A percentile compares a stretch with the other conserved stretches of the same genome.
These are phyloP conservation scores for Marisa cornuarietis DNA, from an alignment of 1,140 invertebrate genomes.

Conservation along the genomic window DNA sequence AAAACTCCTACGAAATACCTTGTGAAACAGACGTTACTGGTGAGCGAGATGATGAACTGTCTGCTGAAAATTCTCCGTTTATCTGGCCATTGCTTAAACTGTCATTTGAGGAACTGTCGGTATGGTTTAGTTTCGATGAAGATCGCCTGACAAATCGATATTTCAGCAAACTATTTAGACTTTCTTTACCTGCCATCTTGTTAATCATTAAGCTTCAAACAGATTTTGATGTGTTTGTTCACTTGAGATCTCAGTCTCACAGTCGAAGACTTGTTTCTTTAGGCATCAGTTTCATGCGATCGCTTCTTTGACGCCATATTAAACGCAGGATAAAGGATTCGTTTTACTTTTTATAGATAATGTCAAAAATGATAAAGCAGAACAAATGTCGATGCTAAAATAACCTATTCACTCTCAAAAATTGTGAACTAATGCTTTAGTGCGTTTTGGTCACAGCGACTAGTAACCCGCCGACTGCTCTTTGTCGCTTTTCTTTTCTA, in stretches of 20 bases:
- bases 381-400: too few species aligned
- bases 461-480: too few species aligned
- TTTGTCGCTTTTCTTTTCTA: too few species aligned
- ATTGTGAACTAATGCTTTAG: too few species aligned
- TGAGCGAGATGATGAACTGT: too few species aligned
- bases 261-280: slow-evolving; percentile 3
- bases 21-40: not conserved
- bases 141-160: slow-evolving; percentile 42
- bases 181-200: slow-evolving; percentile 5
- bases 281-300: slow-evolving; percentile 7
- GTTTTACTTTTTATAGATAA: too few species aligned
- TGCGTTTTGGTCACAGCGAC: too few species aligned
- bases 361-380: too few species aligned
- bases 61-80: too few species aligned
- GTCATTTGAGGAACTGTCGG: slow-evolving; percentile 17
- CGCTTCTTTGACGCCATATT: too few species aligned
- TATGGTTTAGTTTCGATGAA: slow-evolving; percentile 15
- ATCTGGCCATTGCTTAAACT: slow-evolving; percentile 9
- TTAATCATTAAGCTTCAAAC: slow-evolving; percentile 6
- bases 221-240: not conserved
- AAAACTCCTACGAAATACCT: slow-evolving; percentile 3
- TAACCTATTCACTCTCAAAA: too few species aligned
- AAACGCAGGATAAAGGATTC: too few species aligned
- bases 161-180: slow-evolving; percentile 36
- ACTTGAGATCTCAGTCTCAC: not conserved